phyloP scores from a whole-genome alignment of 2,797 vertebrate genomes.

The Danio choprae region DNA sequence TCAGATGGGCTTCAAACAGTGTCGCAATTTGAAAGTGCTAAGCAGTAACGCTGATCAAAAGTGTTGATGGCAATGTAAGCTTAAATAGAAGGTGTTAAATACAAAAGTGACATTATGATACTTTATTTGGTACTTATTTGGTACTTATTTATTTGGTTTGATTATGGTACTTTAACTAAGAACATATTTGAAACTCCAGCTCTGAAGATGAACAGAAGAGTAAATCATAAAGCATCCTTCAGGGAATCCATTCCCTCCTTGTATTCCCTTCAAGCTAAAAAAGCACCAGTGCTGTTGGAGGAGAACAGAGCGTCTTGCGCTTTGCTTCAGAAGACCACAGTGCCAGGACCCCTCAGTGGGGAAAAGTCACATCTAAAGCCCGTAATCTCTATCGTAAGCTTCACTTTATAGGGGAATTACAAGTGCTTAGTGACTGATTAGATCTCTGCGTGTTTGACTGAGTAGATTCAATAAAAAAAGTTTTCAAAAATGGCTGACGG shows the following conservation, averaged over 20 bases:
- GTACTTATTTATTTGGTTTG: too few species aligned
- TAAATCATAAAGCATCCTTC: conserved; percentile 53
- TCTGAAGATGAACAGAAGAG: conserved; percentile 50
- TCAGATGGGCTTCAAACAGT: not conserved
- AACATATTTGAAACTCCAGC: not conserved
- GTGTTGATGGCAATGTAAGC: conserved; percentile 1
- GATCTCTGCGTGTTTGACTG: conserved; percentile 55
- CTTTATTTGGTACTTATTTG: too few species aligned
- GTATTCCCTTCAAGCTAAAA: conserved; percentile 35
- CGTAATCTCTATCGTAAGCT: conserved; percentile 69
- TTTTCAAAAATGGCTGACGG: conserved; percentile 13
- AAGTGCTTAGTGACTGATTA: conserved; percentile 67
- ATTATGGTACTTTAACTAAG: too few species aligned
- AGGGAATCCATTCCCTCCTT: conserved; percentile 41
- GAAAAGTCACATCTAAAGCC: conserved; percentile 65
- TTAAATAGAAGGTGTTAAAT: conserved; percentile 6
- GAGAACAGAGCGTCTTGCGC: conserved; percentile 51
- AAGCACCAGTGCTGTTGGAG: conserved; percentile 36
- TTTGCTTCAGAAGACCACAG: conserved; percentile 50
- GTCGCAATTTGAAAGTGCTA: not conserved
- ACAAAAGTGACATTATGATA: not conserved
- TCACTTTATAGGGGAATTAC: conserved; percentile 68
- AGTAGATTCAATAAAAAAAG: conserved; percentile 43
- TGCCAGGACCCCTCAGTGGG: conserved; percentile 51
- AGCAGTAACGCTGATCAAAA: not conserved